A percentile compares a stretch with the other conserved stretches of the same genome.
phyloP scores from a whole-genome alignment of 2,113 vertebrate species.

The Dipodomys ordii region DNA sequence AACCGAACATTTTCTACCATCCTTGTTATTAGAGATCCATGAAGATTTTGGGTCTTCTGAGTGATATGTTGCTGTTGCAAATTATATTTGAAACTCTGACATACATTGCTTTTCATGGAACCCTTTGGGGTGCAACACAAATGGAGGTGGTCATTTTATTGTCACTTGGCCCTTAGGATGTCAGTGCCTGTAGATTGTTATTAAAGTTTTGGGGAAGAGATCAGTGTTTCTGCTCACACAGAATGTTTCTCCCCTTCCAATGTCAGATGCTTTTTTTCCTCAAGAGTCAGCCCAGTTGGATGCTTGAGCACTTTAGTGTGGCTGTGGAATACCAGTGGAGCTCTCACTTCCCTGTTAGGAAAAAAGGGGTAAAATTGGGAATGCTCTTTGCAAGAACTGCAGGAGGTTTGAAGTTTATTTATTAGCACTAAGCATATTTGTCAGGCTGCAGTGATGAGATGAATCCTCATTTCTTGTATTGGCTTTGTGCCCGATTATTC shows the following conservation, averaged over 20 bases:
- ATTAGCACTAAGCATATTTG: conserved; percentile 41
- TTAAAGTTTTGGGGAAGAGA: conserved; percentile 59
- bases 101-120: too few species aligned
- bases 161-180: background rate
- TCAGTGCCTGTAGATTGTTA: background rate
- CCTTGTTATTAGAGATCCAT: too few species aligned
- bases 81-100: background rate
- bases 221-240: conserved; percentile 62
- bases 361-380: conserved; percentile 53
- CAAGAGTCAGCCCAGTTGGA: conserved; percentile 58
- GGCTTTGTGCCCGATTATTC: conserved; percentile 50
- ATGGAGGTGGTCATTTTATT: conserved; percentile 31
- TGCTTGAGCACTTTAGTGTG: conserved; percentile 69
- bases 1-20: conserved; percentile 39
- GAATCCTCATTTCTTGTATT: conserved; percentile 51
- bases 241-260: conserved; percentile 70
- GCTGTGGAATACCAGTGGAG: conserved; percentile 65
- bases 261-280: conserved; percentile 82
- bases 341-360: conserved; percentile 50
- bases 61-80: background rate
- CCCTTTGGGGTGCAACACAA: too few species aligned
- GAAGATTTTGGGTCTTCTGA: too few species aligned
- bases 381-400: background rate
- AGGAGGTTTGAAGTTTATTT: conserved; percentile 69
- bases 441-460: conserved; percentile 3